These are phyloP conservation scores for Sylvia atricapilla DNA, from an alignment of 2,113 vertebrate species.

Conservation along the genomic window DNA sequence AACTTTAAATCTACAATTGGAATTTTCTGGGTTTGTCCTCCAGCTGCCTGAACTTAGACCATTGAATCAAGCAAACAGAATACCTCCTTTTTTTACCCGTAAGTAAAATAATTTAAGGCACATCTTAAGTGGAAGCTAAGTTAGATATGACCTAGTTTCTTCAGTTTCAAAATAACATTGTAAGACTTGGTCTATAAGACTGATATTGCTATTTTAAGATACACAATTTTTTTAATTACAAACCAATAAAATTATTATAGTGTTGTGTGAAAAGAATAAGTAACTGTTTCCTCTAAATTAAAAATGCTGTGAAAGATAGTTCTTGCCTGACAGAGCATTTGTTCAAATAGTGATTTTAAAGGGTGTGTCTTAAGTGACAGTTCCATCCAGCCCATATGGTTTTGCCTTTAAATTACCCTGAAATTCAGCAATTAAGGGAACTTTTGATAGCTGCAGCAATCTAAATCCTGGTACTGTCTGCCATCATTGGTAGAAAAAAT, in stretches of 20 bases:
- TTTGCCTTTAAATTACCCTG: constrained; percentile 3
- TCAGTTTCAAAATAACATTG: background rate
- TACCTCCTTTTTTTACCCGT: background rate
- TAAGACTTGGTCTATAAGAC: background rate
- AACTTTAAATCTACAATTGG: background rate
- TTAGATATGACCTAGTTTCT: background rate
- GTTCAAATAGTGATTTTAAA: background rate
- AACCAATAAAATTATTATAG: background rate
- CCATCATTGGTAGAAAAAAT: background rate
- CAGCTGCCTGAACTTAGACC: background rate
- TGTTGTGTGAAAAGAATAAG: background rate
- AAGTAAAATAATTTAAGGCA: background rate
- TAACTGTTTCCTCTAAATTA: background rate
- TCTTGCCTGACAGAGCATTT: background rate
- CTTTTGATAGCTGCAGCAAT: background rate
- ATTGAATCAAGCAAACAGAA: background rate
- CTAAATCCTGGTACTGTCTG: background rate
- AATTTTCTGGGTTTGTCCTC: background rate
- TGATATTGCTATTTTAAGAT: background rate
- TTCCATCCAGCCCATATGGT: background rate
- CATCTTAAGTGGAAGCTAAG: background rate
- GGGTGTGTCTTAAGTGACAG: background rate
- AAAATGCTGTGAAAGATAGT: background rate
- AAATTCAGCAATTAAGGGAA: constrained; percentile 4
- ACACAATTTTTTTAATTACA: background rate